Base-by-base conservation (phyloP, 2,888 invertebrate species). In the Agrochola litura region DNA sequence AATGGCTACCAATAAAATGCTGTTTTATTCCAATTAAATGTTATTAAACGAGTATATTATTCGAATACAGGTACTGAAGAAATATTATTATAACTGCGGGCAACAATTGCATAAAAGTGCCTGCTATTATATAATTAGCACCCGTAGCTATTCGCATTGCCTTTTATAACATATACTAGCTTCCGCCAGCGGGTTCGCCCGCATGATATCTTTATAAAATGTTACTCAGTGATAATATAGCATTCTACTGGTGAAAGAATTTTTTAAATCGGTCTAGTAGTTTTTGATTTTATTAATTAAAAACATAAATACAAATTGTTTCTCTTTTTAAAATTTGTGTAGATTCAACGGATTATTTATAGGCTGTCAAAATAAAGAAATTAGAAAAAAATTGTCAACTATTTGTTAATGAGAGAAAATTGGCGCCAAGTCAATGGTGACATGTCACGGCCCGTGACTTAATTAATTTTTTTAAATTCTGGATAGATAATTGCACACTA, bases 11-110 rank as follows among this genome's bases (percentile, higher is more conserved):
- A 30, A 52, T 56, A 64, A 58, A 58, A 41, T 58, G 5, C 22
- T 14, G 25, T 65, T 74, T n/a, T 52, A 58, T 25, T 58, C 37
- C 49, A 65, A 73, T 65, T 56, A 74, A 74, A 65, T 46, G 2
- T 46, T 63, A 14, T 25, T 8, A n/a, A 52, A 43, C 25, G 25
- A 25, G 3, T 58, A 58, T 49, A 8, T 0, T 14, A 64, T 37
- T 58, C 6, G 12, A 16, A 58, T 16, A 56, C 30, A 30, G 30
- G 30, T 25, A 73, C 19, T 64, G 73, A 73, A 25, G 25, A 25
- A 64, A 56, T 64, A 5, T 41, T 49, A 41, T 56, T 56, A 64
- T 43, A 25, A 63, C 37, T 10, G n/a, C 37, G 16, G 16, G n/a
- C 5, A 43, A 37, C n/a, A 10, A 68, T 19, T 68, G 8, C n/a